Base-by-base conservation (phyloP, 2,888 invertebrate species). In the Mallateleia sp. region DNA sequence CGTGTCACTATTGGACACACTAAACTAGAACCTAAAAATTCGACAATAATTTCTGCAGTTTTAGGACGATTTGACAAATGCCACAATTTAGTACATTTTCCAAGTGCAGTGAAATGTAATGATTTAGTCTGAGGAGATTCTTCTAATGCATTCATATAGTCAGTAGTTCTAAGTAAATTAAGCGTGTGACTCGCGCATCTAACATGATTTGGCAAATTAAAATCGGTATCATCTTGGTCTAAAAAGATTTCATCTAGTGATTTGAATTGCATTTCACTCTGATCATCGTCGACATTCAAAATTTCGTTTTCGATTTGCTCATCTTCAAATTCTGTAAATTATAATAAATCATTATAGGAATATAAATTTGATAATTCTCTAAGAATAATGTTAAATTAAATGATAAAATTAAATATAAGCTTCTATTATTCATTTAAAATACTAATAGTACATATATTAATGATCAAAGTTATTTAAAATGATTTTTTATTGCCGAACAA, bases 81-180 rank as follows among this genome's bases (percentile, higher is more conserved):
- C 75, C 75, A 75, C 14, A 75, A 64, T 62, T 75, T 75, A 25
- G 64, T 45, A 14, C 75, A 75, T 75, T 62, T 75, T n/a, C 42
- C 52, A 22, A 75, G n/a, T 52, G 62, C 64, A 18, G 38, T 11
- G 38, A 25, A 62, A 64, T 75, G 75, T 2, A 60, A 14, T 52
- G 60, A 47, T 22, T 58, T 60, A 45, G 74, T 15, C 9, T 47
- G 32, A 34, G 38, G 3, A 22, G 60, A 34, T 52, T n/a, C 52
- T 52, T 75, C 38, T 24, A 75, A 6, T 1, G 62, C 75, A 8
- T 75, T 75, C 8, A 64, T 34, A 18, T 38, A 75, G 42, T 79
- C 60, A 0, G 79, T 79, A 18, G 32, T 60, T 28, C 60, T 56
- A 15, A 79, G 14, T 18, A 79, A 38, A 34, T 69, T 71, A 4